phyloP scores from a whole-genome alignment of 2,113 vertebrate species.

The Malurus elegans region DNA sequence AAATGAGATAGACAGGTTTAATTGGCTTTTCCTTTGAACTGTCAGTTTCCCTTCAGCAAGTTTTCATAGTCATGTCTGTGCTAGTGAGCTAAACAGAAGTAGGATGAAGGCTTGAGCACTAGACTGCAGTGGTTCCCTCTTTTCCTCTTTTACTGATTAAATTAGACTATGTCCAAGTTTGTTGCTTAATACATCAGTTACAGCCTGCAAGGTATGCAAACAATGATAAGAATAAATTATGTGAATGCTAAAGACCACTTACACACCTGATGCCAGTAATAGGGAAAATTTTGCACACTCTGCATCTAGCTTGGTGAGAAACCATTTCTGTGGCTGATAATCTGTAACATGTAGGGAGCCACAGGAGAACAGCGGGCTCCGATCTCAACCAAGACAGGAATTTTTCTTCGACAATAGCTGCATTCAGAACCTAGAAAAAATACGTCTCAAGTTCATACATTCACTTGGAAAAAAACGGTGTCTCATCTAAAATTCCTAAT shows the following conservation, averaged over 20 bases:
- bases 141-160: background rate
- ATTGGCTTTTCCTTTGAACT: background rate
- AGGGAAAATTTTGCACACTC: conserved; percentile 76
- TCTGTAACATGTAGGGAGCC: conserved; percentile 79
- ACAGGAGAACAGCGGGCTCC: conserved; percentile 79
- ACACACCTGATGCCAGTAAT: conserved; percentile 81
- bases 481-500: background rate
- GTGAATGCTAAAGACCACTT: background rate
- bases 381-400: conserved; percentile 81
- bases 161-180: background rate
- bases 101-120: background rate
- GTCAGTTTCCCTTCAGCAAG: background rate
- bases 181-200: background rate
- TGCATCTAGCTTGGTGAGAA: conserved; percentile 75
- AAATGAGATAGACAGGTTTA: background rate
- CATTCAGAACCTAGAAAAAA: conserved; percentile 67
- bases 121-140: background rate
- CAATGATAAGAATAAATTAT: background rate
- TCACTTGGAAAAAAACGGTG: background rate
- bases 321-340: conserved; percentile 71
- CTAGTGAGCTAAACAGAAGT: background rate
- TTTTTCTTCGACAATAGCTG: conserved; percentile 68
- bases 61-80: background rate
- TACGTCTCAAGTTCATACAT: background rate
- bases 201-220: background rate